Conservation (phyloP, 2,113 vertebrate species). For the Corydoras sp. region DNA sequence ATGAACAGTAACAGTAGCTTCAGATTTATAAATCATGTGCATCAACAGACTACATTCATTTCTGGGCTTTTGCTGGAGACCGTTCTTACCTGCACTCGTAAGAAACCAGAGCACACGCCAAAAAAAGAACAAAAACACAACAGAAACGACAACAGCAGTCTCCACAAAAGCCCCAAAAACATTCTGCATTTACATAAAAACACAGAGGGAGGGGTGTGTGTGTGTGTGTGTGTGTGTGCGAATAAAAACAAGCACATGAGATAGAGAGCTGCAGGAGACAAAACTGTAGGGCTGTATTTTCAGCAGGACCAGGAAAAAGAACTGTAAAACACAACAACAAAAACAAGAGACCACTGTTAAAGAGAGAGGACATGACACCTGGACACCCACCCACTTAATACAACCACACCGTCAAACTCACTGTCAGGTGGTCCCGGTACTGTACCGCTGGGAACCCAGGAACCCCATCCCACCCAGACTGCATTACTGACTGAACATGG, state of each 20-base stretch:
- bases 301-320: conserved; percentile 99
- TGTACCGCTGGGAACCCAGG: conserved; percentile 8
- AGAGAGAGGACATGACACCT: conserved; percentile 80
- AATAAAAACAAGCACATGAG: conserved; percentile 79
- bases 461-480: background rate
- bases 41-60: background rate
- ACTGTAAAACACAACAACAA: conserved; percentile 99
- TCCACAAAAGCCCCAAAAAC: too few species aligned
- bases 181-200: conserved; percentile 11
- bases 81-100: conserved; percentile 40
- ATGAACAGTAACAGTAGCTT: conserved; percentile 81
- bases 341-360: conserved; percentile 99
- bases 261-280: conserved; percentile 96
- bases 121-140: background rate
- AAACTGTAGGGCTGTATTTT: conserved; percentile 99
- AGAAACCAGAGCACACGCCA: conserved; percentile 58
- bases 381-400: conserved; percentile 23
- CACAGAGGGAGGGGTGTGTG: conserved; percentile 1
- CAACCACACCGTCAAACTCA: too few species aligned
- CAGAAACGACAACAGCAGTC: too few species aligned
- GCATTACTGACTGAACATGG: conserved; percentile 3
- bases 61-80: conserved; percentile 48
- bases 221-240: too few species aligned
- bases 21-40: background rate
- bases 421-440: background rate